Conservation (phyloP, 1,140 invertebrate species). For the Rhagoletis zephyria region DNA sequence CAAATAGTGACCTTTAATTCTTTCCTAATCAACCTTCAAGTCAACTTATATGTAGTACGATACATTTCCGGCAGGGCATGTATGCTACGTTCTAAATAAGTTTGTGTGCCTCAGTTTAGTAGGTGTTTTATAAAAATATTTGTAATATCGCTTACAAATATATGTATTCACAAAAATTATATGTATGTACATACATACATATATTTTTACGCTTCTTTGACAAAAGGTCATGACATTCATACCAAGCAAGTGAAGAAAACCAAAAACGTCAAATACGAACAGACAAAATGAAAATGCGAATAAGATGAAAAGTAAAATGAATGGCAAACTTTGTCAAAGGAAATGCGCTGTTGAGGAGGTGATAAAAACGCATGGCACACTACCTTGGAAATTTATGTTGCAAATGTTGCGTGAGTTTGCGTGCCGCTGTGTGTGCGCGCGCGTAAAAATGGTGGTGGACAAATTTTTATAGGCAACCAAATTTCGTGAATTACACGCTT, state of each 20-base stretch:
- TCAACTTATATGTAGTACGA: too few relatives aligned
- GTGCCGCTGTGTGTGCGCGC: background rate
- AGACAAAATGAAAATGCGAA: background rate
- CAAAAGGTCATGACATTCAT: slow-evolving; percentile 47
- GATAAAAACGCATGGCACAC: slow-evolving; percentile 1
- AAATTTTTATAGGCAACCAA: slow-evolving; percentile 36
- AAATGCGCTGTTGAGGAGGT: background rate
- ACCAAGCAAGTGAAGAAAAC: background rate
- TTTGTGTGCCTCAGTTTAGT: background rate
- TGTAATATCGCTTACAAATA: background rate
- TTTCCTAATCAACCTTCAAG: too few relatives aligned
- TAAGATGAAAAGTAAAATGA: slow-evolving; percentile 45
- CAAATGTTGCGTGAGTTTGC: background rate
- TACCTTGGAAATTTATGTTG: background rate
- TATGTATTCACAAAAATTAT: too few relatives aligned
- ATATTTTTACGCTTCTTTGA: slow-evolving; percentile 26
- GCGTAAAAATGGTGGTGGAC: background rate
- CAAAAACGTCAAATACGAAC: background rate
- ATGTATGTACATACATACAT: background rate
- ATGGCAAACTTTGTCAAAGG: slow-evolving; percentile 2
- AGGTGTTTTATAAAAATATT: slow-evolving; percentile 39
- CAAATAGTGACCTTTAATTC: too few relatives aligned
- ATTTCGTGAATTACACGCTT: slow-evolving; percentile 27
- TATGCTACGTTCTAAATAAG: too few relatives aligned
- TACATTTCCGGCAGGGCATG: too few relatives aligned